Percentiles rank a stretch among this genome's conserved stretches.
Conservation (phyloP, 2,113 vertebrate genomes). For the Beaufortia kweichowensis region DNA sequence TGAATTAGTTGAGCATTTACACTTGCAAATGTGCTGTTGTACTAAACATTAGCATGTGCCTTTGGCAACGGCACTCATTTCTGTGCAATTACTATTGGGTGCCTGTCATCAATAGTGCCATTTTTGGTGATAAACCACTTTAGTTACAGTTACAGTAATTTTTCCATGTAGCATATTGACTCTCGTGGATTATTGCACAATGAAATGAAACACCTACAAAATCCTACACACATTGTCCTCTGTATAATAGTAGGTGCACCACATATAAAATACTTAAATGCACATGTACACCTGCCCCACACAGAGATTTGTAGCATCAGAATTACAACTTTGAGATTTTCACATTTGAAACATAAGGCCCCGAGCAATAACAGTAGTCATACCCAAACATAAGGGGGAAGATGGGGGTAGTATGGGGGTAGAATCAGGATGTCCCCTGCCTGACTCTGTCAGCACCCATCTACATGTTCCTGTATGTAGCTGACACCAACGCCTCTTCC, state of each 20-base stretch:
- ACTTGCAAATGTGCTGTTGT: too few relatives aligned
- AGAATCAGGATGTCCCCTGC: constrained; percentile 69
- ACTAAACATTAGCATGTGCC: too few relatives aligned
- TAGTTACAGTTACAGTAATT: too few relatives aligned
- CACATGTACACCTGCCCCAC: constrained; percentile 13
- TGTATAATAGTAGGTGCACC: background rate
- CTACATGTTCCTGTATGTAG: constrained; percentile 79
- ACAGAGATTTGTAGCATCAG: constrained; percentile 20
- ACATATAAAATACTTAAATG: constrained; percentile 19
- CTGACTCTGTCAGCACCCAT: constrained; percentile 76
- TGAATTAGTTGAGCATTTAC: too few relatives aligned
- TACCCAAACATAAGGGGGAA: constrained; percentile 35
- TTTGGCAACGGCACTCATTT: too few relatives aligned
- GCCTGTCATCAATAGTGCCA: too few relatives aligned
- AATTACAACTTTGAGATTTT: constrained; percentile 4
- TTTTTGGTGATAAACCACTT: too few relatives aligned
- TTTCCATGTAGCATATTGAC: too few relatives aligned
- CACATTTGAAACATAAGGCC: constrained; percentile 13
- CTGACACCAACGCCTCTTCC: constrained; percentile 84
- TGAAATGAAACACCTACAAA: background rate
- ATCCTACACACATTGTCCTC: background rate
- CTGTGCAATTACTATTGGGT: too few relatives aligned
- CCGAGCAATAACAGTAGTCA: constrained; percentile 42
- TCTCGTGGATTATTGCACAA: too few relatives aligned
- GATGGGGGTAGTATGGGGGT: constrained; percentile 32